These are phyloP conservation scores for Chymomyza fuscimana DNA, from an alignment of 2,888 invertebrate genomes.

Conservation along the genomic window DNA sequence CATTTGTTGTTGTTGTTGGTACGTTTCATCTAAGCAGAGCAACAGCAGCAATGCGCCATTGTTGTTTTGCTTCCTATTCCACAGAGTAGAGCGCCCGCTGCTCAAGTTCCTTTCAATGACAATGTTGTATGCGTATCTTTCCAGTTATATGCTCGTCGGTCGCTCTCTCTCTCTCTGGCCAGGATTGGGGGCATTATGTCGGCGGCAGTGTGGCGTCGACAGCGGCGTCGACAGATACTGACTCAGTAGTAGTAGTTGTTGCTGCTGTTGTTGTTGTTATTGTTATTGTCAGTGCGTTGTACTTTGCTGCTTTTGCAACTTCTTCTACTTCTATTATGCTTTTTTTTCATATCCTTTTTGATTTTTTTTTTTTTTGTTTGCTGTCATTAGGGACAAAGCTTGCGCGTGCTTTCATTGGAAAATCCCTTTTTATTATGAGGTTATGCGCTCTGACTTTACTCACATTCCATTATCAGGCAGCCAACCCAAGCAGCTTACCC, in stretches of 20 bases:
- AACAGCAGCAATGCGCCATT: not conserved
- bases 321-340: slow-evolving; percentile 7
- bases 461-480: not conserved
- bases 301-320: slow-evolving; percentile 38
- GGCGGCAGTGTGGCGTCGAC: slow-evolving; percentile 19
- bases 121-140: slow-evolving; percentile 51
- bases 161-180: slow-evolving; percentile 8
- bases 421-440: slow-evolving; percentile 13
- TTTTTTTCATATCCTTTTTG: slow-evolving; percentile 14
- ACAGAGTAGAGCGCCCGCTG: not conserved
- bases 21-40: not conserved
- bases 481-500: not conserved
- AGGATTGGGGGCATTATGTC: slow-evolving; percentile 51
- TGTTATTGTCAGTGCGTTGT: slow-evolving; percentile 57
- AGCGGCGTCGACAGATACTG: not conserved
- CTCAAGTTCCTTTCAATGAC: slow-evolving; percentile 60
- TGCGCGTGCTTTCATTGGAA: slow-evolving; percentile 17
- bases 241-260: slow-evolving; percentile 17
- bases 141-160: not conserved
- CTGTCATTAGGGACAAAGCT: slow-evolving; percentile 44
- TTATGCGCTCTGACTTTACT: slow-evolving; percentile 14
- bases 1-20: slow-evolving; percentile 22
- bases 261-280: slow-evolving; percentile 19
- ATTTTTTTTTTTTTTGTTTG: not conserved
- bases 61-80: not conserved